Evolutionary conservation across 2,797 vertebrate genomes (phyloP).

Genomic region (Jordanella pulchra): DNA sequence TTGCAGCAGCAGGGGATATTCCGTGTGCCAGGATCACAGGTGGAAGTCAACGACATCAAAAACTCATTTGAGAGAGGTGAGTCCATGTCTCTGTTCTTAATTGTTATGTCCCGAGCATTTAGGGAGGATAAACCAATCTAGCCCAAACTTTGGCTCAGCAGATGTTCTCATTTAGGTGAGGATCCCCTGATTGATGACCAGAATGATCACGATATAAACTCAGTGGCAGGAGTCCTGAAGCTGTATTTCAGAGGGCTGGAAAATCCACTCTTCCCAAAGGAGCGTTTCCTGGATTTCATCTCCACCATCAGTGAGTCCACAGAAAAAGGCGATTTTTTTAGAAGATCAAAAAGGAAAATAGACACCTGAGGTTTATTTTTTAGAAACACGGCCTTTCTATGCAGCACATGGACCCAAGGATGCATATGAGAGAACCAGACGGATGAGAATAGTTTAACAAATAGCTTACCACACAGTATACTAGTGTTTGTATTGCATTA

Average conservation of each 20-base stretch:
- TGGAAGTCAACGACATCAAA: conserved; percentile 99
- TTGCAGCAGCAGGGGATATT: conserved; percentile 98
- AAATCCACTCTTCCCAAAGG: conserved; percentile 97
- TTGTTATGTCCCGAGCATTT: conserved; percentile 3
- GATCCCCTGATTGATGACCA: conserved; percentile 96
- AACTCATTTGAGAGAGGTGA: conserved; percentile 98
- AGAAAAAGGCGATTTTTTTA: conserved; percentile 5
- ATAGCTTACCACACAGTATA: neutral
- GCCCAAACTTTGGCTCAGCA: neutral
- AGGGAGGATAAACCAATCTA: neutral
- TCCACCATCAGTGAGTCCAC: conserved; percentile 93
- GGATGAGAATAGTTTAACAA: conserved; percentile 35
- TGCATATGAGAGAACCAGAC: conserved; percentile 43
- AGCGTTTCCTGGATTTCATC: conserved; percentile 97
- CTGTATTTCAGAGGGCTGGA: conserved; percentile 98
- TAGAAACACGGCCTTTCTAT: conserved; percentile 22
- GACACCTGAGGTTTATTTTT: conserved; percentile 11
- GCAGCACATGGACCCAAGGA: conserved; percentile 70
- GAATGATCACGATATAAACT: conserved; percentile 96
- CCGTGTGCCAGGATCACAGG: conserved; percentile 95
- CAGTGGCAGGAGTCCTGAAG: conserved; percentile 96
- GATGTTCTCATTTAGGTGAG: conserved; percentile 83
- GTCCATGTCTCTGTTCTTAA: conserved; percentile 34
- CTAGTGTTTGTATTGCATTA: neutral
- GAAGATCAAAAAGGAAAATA: conserved; percentile 12